Conservation (phyloP, 2,113 vertebrate species). For the Setophaga petechia region DNA sequence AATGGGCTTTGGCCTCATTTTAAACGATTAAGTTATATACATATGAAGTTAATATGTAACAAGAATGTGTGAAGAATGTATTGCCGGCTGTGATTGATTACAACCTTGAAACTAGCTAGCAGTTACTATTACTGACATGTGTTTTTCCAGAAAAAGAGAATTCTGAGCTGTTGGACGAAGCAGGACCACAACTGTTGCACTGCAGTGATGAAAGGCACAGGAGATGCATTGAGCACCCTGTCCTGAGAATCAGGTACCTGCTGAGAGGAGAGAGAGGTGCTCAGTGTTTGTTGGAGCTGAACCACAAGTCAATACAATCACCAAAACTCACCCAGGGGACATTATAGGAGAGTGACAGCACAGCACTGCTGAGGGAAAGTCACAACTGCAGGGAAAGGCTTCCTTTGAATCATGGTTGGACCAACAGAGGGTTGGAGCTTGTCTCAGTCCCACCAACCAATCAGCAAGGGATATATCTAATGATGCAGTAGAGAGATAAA, state of each 20-base stretch:
- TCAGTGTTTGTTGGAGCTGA: background rate
- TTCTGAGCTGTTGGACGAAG: background rate
- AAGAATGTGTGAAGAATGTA: background rate
- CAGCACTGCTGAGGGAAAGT: background rate
- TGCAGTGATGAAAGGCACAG: background rate
- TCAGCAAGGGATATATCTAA: background rate
- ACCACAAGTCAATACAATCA: background rate
- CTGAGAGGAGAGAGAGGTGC: background rate
- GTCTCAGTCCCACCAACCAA: background rate
- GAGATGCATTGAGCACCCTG: background rate
- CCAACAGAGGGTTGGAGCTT: background rate
- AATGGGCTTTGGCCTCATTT: background rate
- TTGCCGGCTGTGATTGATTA: background rate
- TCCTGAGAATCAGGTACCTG: background rate
- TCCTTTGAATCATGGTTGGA: background rate
- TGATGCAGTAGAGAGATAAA: background rate
- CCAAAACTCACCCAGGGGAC: background rate
- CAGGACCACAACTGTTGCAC: background rate
- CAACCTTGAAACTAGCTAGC: background rate
- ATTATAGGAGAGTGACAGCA: background rate
- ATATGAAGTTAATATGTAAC: background rate
- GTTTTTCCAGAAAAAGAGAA: background rate
- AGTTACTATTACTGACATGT: background rate
- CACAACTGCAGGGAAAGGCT: background rate
- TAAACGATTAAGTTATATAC: background rate